Conservation (phyloP, 2,113 vertebrate species). For the Pseudopipra pipra region DNA sequence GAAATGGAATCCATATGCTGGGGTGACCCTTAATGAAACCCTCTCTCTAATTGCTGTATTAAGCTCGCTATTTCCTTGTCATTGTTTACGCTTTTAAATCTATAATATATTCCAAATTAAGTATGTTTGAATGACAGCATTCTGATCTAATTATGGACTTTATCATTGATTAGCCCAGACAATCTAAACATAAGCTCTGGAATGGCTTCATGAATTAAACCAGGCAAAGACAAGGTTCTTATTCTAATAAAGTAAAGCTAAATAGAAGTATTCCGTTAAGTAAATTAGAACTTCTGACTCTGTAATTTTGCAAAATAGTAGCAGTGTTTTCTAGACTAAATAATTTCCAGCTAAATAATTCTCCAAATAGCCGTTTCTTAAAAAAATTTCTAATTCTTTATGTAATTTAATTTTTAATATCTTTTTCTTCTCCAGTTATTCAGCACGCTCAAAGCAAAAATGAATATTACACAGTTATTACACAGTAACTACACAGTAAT, state of each 20-base stretch:
- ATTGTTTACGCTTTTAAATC: constrained; percentile 56
- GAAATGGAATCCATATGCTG: constrained; percentile 56
- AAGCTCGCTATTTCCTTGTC: constrained; percentile 41
- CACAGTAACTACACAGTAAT: too few species aligned
- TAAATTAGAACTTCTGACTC: neutral
- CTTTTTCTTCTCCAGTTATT: neutral
- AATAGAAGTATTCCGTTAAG: neutral
- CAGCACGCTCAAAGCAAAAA: neutral
- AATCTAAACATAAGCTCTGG: constrained; percentile 23
- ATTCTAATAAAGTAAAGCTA: neutral
- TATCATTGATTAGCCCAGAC: constrained; percentile 53
- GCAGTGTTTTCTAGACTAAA: neutral
- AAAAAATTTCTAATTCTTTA: neutral
- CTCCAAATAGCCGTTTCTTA: neutral
- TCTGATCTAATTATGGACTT: constrained; percentile 49
- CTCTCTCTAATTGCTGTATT: constrained; percentile 54
- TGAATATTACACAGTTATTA: neutral
- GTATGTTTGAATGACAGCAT: constrained; percentile 55
- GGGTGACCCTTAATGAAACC: constrained; percentile 47
- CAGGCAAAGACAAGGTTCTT: neutral
- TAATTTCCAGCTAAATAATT: neutral
- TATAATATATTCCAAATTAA: constrained; percentile 59
- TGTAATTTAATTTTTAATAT: neutral
- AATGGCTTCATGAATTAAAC: neutral
- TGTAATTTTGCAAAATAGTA: constrained; percentile 13